phyloP scores from a whole-genome alignment of 2,113 vertebrate genomes.

The Dissostichus mawsoni region DNA sequence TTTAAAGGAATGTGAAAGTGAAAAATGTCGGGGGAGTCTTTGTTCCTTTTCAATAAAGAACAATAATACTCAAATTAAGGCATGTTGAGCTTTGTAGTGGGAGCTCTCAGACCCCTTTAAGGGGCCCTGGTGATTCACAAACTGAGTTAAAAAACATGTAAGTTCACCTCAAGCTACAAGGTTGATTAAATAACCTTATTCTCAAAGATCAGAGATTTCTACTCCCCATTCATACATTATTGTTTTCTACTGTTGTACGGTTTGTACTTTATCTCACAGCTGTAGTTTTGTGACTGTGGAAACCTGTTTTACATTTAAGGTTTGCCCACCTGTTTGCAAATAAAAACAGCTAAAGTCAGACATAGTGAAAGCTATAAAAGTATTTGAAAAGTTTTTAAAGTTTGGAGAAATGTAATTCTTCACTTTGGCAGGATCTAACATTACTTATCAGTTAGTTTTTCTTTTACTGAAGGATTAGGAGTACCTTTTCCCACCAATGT shows the following conservation, averaged over 20 bases:
- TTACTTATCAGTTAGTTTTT: neutral
- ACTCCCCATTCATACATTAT: too few species aligned
- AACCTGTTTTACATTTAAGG: neutral
- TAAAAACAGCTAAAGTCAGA: neutral
- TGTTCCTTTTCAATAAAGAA: neutral
- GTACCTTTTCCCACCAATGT: too few species aligned
- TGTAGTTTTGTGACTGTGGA: neutral
- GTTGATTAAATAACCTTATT: neutral
- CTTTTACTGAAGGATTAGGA: too few species aligned
- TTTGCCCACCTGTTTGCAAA: neutral
- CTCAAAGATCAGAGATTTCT: neutral
- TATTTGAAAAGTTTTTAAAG: too few species aligned
- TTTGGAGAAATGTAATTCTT: too few species aligned
- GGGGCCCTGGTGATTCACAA: neutral
- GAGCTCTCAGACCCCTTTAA: neutral
- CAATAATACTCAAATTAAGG: neutral
- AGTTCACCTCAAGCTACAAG: neutral
- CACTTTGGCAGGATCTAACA: neutral
- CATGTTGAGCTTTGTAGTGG: neutral
- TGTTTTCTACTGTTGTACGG: too few species aligned
- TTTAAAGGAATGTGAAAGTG: constrained; percentile 5
- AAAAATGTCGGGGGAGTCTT: neutral
- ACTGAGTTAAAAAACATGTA: neutral
- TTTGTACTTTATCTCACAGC: neutral
- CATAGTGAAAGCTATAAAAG: neutral